Evolutionary conservation across 2,888 invertebrate species (phyloP).

Genomic region (Machimus rusticus): DNA sequence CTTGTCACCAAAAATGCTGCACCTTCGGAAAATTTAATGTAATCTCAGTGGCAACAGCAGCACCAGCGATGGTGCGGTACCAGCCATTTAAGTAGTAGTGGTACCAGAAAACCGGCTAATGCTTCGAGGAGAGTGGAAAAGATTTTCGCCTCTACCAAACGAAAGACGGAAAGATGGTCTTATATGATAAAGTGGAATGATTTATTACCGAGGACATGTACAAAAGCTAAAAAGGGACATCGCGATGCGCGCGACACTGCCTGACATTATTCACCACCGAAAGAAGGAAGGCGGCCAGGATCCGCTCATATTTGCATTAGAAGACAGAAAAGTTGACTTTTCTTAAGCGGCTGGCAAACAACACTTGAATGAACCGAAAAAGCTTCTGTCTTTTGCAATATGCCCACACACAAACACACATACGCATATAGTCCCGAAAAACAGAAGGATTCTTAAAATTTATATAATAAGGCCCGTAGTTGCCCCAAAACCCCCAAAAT

Average conservation of each 20-base stretch:
- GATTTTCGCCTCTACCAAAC: not conserved
- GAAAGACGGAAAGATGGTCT: slow-evolving; percentile 23
- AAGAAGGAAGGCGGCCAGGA: not conserved
- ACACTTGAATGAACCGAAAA: not conserved
- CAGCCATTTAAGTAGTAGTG: not conserved
- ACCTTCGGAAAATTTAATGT: slow-evolving; percentile 26
- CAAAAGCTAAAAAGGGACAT: slow-evolving; percentile 10
- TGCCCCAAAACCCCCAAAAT: not conserved
- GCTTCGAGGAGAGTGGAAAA: not conserved
- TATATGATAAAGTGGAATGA: slow-evolving; percentile 23
- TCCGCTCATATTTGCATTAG: slow-evolving; percentile 6
- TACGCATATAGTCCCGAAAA: not conserved
- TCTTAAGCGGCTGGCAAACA: not conserved
- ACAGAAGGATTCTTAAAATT: not conserved
- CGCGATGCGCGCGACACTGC: slow-evolving; percentile 4
- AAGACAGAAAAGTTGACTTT: not conserved
- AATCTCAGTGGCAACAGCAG: slow-evolving; percentile 1
- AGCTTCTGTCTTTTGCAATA: not conserved
- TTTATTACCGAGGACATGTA: slow-evolving; percentile 20
- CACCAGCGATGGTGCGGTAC: not conserved
- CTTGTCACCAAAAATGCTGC: slow-evolving; percentile 30
- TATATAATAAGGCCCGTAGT: not conserved
- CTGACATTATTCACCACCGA: not conserved
- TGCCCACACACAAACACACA: not conserved
- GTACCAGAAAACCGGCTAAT: not conserved